Evolutionary conservation across 2,888 invertebrate genomes (phyloP).

Genomic region (Eustalomyia histrio): DNA sequence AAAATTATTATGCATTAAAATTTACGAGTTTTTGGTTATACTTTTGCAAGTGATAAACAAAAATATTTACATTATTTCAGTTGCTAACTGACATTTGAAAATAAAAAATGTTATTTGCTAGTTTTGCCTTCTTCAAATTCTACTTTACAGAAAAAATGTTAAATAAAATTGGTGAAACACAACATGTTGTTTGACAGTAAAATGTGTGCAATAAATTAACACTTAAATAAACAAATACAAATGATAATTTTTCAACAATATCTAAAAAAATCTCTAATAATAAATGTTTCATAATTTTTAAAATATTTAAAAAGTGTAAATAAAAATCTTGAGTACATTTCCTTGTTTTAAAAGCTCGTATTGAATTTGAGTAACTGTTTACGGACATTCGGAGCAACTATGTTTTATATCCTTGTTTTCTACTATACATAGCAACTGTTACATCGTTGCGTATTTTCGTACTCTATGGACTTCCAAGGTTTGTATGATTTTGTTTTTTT

Average conservation of each 20-base stretch:
- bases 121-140: background rate
- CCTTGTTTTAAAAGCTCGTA: no score
- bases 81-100: slow-evolving; percentile 47
- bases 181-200: background rate
- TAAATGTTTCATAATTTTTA: background rate
- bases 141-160: background rate
- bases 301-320: background rate
- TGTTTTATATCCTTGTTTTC: background rate
- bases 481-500: no score
- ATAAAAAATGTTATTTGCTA: slow-evolving; percentile 21
- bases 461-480: background rate
- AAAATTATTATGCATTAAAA: background rate
- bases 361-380: no score
- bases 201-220: background rate
- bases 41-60: slow-evolving; percentile 7
- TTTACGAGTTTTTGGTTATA: background rate
- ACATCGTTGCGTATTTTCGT: background rate
- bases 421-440: background rate
- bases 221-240: background rate
- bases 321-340: no score
- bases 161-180: background rate
- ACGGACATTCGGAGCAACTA: no score
- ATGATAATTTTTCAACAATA: background rate
- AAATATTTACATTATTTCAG: slow-evolving; percentile 9
- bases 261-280: background rate